Base-by-base conservation (phyloP, 2,797 vertebrate genomes). In the Scarus forsteni region DNA sequence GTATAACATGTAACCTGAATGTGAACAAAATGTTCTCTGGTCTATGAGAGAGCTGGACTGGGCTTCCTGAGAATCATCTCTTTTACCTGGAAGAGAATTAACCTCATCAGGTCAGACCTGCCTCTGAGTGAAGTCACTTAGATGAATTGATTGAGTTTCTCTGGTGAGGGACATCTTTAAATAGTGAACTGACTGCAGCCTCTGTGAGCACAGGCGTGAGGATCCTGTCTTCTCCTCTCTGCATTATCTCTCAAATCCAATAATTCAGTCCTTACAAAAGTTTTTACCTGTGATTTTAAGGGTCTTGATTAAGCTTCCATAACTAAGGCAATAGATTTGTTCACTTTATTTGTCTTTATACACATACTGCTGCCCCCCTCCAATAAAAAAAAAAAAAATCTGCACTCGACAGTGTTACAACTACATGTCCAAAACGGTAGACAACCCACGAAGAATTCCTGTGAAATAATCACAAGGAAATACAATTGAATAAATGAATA, bases 21-120 rank as follows among this genome's bases (percentile, higher is more conserved):
- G 71, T 42, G 55, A 48, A 77, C 85, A 75, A 60, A 38, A 80
- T 83, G 83, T 88, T 71, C 80, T 70, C 51, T 81, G 58, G 53
- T 85, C 58, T 48, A 55, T 51, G 66, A 58, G 15, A 80, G 63
- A 79, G 60, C 54, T 14, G 45, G 60, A 61, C 64, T 27, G 1
- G 12, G 63, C 36, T 75, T 49, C 43, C 60, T 52, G 19, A 76
- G 64, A 77, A 64, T 56, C n/a, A 13, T 60, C 45, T 73, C 43
- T 49, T 76, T 74, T 74, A 65, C 67, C 49, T 69, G 62, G 65
- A n/a, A 67, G 44, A 75, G 19, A 57, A 70, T 80, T 78, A 78
- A 51, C 38, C 64, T 70, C 36, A 59, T 83, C 59, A 71, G 60
- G 60, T 8, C 3, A 46, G 34, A 2, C 48, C 45, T 0, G n/a